These are phyloP conservation scores for Hippocampus barbouri DNA, from an alignment of 2,113 vertebrate species.

Conservation along the genomic window DNA sequence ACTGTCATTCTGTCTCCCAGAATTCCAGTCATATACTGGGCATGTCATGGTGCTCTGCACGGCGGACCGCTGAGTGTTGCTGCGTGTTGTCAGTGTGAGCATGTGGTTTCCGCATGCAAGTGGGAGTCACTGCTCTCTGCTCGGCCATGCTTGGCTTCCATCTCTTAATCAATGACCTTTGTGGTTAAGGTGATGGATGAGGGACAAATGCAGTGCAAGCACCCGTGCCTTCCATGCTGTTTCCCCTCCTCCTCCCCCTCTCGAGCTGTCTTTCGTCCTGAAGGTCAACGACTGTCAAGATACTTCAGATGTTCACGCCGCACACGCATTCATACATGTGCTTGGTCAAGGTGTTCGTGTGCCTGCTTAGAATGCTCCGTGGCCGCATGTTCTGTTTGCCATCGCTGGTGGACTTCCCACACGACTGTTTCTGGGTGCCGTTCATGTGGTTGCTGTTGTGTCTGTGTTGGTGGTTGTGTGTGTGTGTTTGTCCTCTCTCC, in stretches of 20 bases:
- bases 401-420: constrained; percentile 29
- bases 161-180: constrained; percentile 68
- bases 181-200: constrained; percentile 65
- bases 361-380: not conserved
- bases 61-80: constrained; percentile 27
- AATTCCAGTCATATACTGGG: constrained; percentile 6
- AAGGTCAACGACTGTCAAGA: constrained; percentile 54
- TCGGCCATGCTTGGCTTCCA: constrained; percentile 33
- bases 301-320: constrained; percentile 12
- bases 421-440: constrained; percentile 23
- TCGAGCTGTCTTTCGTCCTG: constrained; percentile 32
- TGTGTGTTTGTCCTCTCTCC: constrained; percentile 73
- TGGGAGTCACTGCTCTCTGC: constrained; percentile 33
- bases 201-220: constrained; percentile 62
- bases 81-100: constrained; percentile 39
- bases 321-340: not conserved
- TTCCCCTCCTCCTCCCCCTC: constrained; percentile 15
- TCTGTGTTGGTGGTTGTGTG: constrained; percentile 61
- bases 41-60: constrained; percentile 6
- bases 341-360: not conserved
- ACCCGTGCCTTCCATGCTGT: constrained; percentile 31
- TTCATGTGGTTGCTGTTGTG: constrained; percentile 53
- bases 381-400: constrained; percentile 24
- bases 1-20: constrained; percentile 4
- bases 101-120: constrained; percentile 48